Base-by-base conservation (phyloP, 2,797 vertebrate species). In the Cynopterus sphinx region DNA sequence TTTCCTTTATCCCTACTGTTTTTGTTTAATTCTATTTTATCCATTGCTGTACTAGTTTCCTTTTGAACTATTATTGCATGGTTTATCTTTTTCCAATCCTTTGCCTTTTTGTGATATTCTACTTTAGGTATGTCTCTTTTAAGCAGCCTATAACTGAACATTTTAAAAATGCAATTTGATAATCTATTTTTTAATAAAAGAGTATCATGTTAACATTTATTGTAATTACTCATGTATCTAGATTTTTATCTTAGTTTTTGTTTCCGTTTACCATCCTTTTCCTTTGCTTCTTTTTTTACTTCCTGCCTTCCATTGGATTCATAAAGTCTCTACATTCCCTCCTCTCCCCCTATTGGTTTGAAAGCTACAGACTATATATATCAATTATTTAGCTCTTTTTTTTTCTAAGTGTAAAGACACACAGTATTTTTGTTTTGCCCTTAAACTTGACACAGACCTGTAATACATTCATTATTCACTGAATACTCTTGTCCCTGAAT, bases 21-120 rank as follows among this genome's bases (percentile, higher is more conserved):
- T 77, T 91, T 78, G 82, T 31, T 84, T 82, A 77, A 93, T 77
- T 90, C 49, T 63, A 49, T 51, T 93, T 86, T 43, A 90, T 53
- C 21, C 74, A 46, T 74, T 83, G 63, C 46, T 87, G n/a, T 46
- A 51, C 33, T 36, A 71, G 11, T 73, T 51, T 55, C 57, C 17
- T 53, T 87, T 90, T 55, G 73, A 65, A 91, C 79, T 61, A 59
- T 16, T 55, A 71, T 12, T 70, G 22, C 24, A 46, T 61, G 31
- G 21, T 16, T 91, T 39, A 61, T 33, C 17, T 70, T 91, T 77
- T 49, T 43, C 67, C n/a, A 74, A 31, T 5, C 7, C 31, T 77
- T 75, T 17, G 12, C 46, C 28, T 43, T 83, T 43, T 36, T 59
- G 39, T 63, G 36, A 79, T 7, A 81, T 74, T 93, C 73, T 84